These are phyloP conservation scores for Drosophila anomalata DNA, from an alignment of 2,888 invertebrate genomes.

Conservation along the genomic window DNA sequence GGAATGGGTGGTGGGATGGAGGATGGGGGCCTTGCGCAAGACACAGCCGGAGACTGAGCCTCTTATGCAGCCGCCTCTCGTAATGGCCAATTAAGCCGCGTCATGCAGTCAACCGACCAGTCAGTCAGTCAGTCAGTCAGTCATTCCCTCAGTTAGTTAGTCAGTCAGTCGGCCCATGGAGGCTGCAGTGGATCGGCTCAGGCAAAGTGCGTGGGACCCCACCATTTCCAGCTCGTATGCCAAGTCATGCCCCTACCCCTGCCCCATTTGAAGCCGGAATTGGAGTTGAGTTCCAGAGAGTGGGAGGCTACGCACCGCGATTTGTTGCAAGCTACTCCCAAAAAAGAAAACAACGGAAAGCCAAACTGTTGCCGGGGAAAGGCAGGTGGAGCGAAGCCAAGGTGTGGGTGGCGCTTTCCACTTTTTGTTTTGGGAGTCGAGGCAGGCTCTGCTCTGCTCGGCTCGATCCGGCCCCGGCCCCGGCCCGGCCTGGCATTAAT, in stretches of 20 bases:
- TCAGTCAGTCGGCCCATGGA: conserved; percentile 33
- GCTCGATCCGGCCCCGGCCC: conserved; percentile 2
- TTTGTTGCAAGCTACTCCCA: conserved; percentile 10
- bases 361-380: conserved; percentile 8
- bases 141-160: conserved; percentile 30
- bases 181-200: conserved; percentile 48
- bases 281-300: conserved; percentile 21
- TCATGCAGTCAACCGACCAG: conserved; percentile 40
- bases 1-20: conserved; percentile 2
- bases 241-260: conserved; percentile 62
- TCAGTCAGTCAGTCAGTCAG: conserved; percentile 21
- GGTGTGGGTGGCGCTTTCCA: conserved; percentile 1
- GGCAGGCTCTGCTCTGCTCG: background rate
- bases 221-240: conserved; percentile 61
- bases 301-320: conserved; percentile 69
- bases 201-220: conserved; percentile 56
- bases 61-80: conserved; percentile 55
- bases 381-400: conserved; percentile 9
- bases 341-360: conserved; percentile 44
- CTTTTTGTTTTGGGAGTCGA: conserved; percentile 1
- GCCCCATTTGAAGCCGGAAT: conserved; percentile 32
- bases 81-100: conserved; percentile 76
- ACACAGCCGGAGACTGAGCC: conserved; percentile 27
- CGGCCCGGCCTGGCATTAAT: conserved; percentile 55
- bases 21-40: conserved; percentile 46